These are phyloP conservation scores for Chromis chromis DNA, from an alignment of 2,797 vertebrate species.

Conservation along the genomic window DNA sequence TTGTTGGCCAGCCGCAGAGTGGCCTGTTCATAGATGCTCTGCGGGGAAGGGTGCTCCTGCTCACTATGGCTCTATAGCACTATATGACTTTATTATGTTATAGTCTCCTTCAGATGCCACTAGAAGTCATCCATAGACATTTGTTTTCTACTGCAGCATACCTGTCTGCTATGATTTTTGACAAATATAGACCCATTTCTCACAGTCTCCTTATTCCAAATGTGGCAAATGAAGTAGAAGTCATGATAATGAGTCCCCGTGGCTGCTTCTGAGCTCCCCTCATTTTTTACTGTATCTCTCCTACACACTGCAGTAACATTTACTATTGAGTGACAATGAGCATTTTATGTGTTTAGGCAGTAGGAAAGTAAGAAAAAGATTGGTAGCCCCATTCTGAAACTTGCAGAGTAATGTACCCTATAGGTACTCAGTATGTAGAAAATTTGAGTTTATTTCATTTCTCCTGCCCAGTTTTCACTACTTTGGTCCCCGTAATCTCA, in stretches of 20 bases:
- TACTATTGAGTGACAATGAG: background rate
- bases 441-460: too few relatives aligned
- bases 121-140: background rate
- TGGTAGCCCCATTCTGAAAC: background rate
- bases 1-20: too few relatives aligned
- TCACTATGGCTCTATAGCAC: too few relatives aligned
- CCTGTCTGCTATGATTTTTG: too few relatives aligned
- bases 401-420: background rate
- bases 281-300: background rate
- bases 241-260: background rate
- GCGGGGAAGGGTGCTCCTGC: too few relatives aligned
- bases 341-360: slow-evolving; percentile 8
- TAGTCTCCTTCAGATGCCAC: background rate
- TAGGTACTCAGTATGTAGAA: background rate
- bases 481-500: background rate
- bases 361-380: background rate
- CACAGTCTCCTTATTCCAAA: background rate
- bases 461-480: background rate
- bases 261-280: background rate
- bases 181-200: background rate
- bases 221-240: background rate
- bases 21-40: too few relatives aligned
- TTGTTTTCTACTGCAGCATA: background rate
- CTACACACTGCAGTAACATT: background rate
- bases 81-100: background rate